Conservation (phyloP, 2,888 invertebrate genomes). For the Petrolisthes manimaculis region DNA sequence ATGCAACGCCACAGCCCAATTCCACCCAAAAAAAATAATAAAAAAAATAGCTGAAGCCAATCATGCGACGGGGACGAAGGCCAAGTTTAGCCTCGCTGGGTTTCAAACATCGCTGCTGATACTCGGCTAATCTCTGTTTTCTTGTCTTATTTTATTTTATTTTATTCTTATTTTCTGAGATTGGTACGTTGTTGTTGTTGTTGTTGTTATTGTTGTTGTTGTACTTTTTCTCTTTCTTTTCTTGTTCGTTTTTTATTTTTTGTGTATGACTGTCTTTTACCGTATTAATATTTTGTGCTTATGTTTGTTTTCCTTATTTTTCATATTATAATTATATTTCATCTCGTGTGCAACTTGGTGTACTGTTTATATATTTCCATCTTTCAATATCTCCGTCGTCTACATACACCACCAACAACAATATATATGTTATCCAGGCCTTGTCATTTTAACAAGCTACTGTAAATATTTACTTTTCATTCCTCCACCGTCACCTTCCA, state of each 20-base stretch:
- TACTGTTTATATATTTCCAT: too few relatives aligned
- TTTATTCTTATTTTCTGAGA: slow-evolving; percentile 4
- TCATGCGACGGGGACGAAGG: neutral
- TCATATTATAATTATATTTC: neutral
- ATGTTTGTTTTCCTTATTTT: neutral
- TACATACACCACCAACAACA: neutral
- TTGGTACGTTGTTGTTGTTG: neutral
- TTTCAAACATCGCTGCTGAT: neutral
- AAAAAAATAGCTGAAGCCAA: neutral
- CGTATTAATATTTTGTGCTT: neutral
- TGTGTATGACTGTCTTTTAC: neutral
- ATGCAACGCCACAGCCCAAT: neutral
- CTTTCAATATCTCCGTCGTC: too few relatives aligned
- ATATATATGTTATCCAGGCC: neutral
- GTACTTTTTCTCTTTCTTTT: slow-evolving; percentile 1
- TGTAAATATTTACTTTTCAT: neutral
- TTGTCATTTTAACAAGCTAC: slow-evolving; percentile 3
- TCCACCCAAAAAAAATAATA: neutral
- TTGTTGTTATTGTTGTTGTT: neutral
- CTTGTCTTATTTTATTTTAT: neutral
- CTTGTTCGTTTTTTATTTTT: neutral
- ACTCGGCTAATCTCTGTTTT: neutral
- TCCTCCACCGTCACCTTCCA: neutral
- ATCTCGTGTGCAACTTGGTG: too few relatives aligned
- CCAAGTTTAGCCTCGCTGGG: neutral